Percentiles rank a stretch among this genome's conserved stretches.
phyloP scores from a whole-genome alignment of 2,888 invertebrate species.

The Magallana nippona region DNA sequence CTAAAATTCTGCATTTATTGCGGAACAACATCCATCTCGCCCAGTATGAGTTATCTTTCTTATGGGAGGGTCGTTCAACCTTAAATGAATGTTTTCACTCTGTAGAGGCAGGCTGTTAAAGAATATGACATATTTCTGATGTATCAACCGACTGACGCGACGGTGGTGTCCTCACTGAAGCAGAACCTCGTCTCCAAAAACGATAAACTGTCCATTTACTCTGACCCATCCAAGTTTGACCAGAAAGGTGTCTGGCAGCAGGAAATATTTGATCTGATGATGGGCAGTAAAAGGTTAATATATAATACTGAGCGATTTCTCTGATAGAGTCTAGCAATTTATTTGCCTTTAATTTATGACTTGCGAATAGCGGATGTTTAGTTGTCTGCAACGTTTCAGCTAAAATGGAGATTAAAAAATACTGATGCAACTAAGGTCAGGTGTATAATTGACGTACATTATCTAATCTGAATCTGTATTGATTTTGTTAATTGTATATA shows the following conservation, averaged over 20 bases:
- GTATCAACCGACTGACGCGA: slow-evolving; percentile 60
- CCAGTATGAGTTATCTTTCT: no score
- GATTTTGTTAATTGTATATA: no score
- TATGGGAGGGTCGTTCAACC: not conserved
- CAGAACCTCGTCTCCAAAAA: slow-evolving; percentile 54
- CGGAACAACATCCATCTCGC: no score
- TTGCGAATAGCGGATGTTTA: no score
- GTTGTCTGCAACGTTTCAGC: no score
- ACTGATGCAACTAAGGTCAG: no score
- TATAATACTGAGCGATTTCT: no score
- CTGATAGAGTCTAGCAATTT: no score
- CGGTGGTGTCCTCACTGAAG: slow-evolving; percentile 56
- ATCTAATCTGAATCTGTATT: no score
- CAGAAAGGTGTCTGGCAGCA: slow-evolving; percentile 68
- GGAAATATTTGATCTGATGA: slow-evolving; percentile 67
- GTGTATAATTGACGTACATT: no score
- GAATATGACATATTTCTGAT: slow-evolving; percentile 70
- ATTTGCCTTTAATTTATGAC: no score
- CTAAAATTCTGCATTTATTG: not conserved
- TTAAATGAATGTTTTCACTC: not conserved
- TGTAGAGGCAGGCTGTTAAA: not conserved
- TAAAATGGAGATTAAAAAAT: no score
- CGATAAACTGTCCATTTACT: slow-evolving; percentile 58
- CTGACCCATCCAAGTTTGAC: slow-evolving; percentile 56
- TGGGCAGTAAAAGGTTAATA: slow-evolving; percentile 60